phyloP scores from a whole-genome alignment of 1,140 invertebrate genomes.

The Scaptomyza pallida region DNA sequence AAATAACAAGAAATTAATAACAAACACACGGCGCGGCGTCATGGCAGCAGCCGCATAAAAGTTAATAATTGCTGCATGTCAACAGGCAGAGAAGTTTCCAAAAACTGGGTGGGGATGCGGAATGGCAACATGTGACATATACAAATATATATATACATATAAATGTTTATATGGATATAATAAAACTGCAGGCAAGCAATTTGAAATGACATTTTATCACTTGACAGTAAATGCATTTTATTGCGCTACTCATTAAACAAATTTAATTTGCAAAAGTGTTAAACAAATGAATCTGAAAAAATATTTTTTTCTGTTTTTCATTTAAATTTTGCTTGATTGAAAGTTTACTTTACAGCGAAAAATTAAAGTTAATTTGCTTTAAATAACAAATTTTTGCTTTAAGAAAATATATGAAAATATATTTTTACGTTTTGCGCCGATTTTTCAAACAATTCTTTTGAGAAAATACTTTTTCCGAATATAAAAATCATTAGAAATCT shows the following conservation, averaged over 20 bases:
- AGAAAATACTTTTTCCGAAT: too few relatives aligned
- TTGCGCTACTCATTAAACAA: constrained; percentile 78
- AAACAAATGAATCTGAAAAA: constrained; percentile 1
- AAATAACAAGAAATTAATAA: constrained; percentile 84
- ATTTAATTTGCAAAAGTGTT: constrained; percentile 69
- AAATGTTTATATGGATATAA: constrained; percentile 13
- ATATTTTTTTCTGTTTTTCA: neutral
- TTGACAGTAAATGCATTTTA: constrained; percentile 82
- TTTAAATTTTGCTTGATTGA: neutral
- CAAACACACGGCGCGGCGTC: constrained; percentile 77
- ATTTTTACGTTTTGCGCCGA: too few relatives aligned
- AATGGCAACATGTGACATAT: constrained; percentile 66
- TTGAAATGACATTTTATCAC: constrained; percentile 77
- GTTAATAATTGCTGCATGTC: constrained; percentile 81
- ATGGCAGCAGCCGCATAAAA: constrained; percentile 79
- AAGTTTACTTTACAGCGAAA: too few relatives aligned
- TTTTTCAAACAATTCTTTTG: too few relatives aligned
- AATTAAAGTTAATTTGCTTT: too few relatives aligned
- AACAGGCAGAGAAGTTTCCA: constrained; percentile 48
- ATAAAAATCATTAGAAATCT: too few relatives aligned
- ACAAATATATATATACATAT: constrained; percentile 29
- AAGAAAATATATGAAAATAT: too few relatives aligned
- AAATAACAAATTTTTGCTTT: too few relatives aligned
- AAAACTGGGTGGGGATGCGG: neutral
- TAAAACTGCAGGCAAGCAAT: constrained; percentile 38